Conservation (phyloP, 2,888 invertebrate genomes). For the Spisula solida region DNA sequence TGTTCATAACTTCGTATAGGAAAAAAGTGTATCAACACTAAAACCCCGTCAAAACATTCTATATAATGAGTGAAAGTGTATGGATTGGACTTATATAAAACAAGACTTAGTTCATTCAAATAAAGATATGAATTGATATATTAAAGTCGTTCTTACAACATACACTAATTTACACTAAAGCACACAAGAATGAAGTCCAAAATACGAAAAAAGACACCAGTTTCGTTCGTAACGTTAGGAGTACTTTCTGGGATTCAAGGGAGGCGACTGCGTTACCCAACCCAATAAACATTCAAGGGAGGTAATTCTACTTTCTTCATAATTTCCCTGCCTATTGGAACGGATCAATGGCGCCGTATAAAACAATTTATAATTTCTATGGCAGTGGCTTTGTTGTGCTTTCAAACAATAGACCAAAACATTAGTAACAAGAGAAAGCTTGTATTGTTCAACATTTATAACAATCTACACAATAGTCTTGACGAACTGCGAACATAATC, state of each 20-base stretch:
- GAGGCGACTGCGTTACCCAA: neutral
- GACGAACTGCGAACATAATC: neutral
- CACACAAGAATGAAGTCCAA: too few relatives aligned
- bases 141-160: too few relatives aligned
- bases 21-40: too few relatives aligned
- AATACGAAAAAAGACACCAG: too few relatives aligned
- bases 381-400: constrained; percentile 38
- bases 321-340: neutral
- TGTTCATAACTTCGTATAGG: too few relatives aligned
- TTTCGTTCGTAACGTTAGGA: too few relatives aligned
- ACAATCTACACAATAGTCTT: neutral
- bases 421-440: constrained; percentile 36
- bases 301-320: neutral
- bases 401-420: constrained; percentile 46
- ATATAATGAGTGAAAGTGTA: too few relatives aligned
- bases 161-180: too few relatives aligned
- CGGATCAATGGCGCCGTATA: constrained; percentile 17
- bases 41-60: too few relatives aligned
- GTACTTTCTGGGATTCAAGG: neutral
- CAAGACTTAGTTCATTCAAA: too few relatives aligned
- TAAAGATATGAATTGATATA: too few relatives aligned
- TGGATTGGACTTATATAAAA: too few relatives aligned
- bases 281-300: neutral
- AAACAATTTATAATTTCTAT: constrained; percentile 40
- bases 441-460: constrained; percentile 44